These are phyloP conservation scores for Eulemur coronatus DNA, from an alignment of 2,797 vertebrate species.

Conservation along the genomic window DNA sequence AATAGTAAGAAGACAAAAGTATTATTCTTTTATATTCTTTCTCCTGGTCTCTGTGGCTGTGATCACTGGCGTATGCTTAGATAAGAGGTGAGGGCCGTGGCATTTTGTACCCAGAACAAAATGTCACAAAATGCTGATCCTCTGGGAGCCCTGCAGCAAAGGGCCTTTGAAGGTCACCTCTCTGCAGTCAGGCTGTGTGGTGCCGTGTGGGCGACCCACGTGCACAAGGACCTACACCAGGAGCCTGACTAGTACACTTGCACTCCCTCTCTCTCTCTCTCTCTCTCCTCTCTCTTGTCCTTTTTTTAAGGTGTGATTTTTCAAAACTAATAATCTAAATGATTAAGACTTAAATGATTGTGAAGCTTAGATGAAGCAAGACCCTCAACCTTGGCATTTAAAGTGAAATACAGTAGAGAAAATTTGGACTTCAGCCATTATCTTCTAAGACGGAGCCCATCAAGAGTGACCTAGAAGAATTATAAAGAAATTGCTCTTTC, in stretches of 20 bases:
- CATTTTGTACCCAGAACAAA: slow-evolving; percentile 4
- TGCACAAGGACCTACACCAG: not conserved
- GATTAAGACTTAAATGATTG: not conserved
- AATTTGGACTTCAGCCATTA: not conserved
- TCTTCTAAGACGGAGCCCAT: not conserved
- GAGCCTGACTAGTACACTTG: not conserved
- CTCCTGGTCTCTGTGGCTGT: not conserved
- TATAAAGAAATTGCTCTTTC: not conserved
- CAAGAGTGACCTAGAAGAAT: not conserved
- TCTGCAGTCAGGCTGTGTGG: not conserved
- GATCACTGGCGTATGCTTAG: slow-evolving; percentile 8
- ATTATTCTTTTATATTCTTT: slow-evolving; percentile 19
- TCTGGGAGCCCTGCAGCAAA: not conserved
- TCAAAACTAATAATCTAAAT: slow-evolving; percentile 10
- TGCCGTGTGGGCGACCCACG: not conserved
- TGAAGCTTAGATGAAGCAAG: not conserved
- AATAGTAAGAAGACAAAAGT: not conserved
- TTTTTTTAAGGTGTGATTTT: slow-evolving; percentile 40
- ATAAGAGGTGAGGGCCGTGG: not conserved
- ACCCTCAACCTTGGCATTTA: not conserved
- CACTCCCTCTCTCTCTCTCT: too few relatives aligned
- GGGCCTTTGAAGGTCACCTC: slow-evolving; percentile 6
- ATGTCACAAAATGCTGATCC: slow-evolving; percentile 22
- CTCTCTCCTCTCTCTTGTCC: not conserved
- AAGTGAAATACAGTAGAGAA: not conserved